phyloP scores from a whole-genome alignment of 2,113 vertebrate genomes.

The Pontoporia blainvillei region DNA sequence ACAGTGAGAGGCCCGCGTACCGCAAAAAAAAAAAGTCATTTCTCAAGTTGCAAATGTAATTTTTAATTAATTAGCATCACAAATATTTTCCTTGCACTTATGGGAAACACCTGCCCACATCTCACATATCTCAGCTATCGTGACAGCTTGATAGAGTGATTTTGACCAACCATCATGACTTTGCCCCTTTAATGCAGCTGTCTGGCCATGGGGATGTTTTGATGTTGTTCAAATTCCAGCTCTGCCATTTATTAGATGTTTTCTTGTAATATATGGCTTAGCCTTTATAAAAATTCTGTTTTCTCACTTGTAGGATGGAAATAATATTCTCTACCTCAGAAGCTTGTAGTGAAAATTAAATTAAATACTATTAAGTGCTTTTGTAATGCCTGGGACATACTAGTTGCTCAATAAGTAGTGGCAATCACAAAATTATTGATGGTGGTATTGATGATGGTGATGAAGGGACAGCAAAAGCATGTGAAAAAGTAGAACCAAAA shows the following conservation, averaged over 20 bases:
- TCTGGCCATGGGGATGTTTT: background rate
- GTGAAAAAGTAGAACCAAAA: background rate
- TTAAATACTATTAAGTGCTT: background rate
- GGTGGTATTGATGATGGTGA: background rate
- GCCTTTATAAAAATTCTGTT: background rate
- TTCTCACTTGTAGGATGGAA: background rate
- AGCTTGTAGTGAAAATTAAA: background rate
- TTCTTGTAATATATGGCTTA: background rate
- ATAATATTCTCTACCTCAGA: background rate
- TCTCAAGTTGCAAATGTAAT: background rate
- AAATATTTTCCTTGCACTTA: background rate
- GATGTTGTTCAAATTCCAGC: background rate
- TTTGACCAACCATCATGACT: background rate
- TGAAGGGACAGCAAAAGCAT: background rate
- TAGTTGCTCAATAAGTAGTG: background rate
- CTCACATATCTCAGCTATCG: background rate
- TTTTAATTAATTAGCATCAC: background rate
- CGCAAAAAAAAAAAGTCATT: background rate
- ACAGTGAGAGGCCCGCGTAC: no score
- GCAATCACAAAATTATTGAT: background rate
- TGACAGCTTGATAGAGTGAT: background rate
- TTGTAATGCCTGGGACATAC: background rate
- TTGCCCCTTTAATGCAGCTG: background rate
- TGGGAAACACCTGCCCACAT: background rate
- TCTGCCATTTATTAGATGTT: background rate